Conservation (phyloP, 2,797 vertebrate genomes). For the Hoplostethus mediterraneus region DNA sequence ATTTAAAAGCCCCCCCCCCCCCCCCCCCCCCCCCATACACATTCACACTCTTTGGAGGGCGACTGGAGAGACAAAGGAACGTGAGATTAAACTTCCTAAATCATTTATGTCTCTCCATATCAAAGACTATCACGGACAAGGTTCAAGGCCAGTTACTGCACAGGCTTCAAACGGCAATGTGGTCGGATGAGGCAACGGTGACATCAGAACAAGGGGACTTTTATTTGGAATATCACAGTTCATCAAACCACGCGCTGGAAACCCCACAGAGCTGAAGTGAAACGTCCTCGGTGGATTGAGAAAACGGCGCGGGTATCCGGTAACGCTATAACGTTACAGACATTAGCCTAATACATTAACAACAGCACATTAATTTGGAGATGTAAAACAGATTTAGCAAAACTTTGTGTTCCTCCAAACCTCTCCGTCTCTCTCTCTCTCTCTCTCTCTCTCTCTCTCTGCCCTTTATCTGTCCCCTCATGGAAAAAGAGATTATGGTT, state of each 20-base stretch:
- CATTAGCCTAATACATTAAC: slow-evolving; percentile 32
- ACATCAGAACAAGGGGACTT: slow-evolving; percentile 75
- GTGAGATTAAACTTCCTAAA: slow-evolving; percentile 53
- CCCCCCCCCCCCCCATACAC: not conserved
- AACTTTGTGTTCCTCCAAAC: slow-evolving; percentile 13
- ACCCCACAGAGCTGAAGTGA: slow-evolving; percentile 33
- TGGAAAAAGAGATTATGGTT: slow-evolving; percentile 22
- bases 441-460: slow-evolving; percentile 9
- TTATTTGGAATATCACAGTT: slow-evolving; percentile 77
- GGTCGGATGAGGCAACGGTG: slow-evolving; percentile 76
- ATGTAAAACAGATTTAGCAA: slow-evolving; percentile 43
- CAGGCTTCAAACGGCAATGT: slow-evolving; percentile 71
- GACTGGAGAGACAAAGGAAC: slow-evolving; percentile 44
- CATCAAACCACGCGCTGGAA: slow-evolving; percentile 51
- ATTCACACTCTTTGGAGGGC: slow-evolving; percentile 7
- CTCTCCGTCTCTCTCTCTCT: not conserved
- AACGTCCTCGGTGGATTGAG: slow-evolving; percentile 19
- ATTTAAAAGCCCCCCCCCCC: not conserved
- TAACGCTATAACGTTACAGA: slow-evolving; percentile 35
- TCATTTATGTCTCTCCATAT: slow-evolving; percentile 60
- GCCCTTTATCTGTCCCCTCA: slow-evolving; percentile 14
- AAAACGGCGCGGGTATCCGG: slow-evolving; percentile 33
- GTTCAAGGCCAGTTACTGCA: slow-evolving; percentile 62
- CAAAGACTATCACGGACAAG: slow-evolving; percentile 67
- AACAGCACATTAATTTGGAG: slow-evolving; percentile 16